Conservation (phyloP, 2,113 vertebrate genomes). For the Rhegmatorhina hoffmannsi region DNA sequence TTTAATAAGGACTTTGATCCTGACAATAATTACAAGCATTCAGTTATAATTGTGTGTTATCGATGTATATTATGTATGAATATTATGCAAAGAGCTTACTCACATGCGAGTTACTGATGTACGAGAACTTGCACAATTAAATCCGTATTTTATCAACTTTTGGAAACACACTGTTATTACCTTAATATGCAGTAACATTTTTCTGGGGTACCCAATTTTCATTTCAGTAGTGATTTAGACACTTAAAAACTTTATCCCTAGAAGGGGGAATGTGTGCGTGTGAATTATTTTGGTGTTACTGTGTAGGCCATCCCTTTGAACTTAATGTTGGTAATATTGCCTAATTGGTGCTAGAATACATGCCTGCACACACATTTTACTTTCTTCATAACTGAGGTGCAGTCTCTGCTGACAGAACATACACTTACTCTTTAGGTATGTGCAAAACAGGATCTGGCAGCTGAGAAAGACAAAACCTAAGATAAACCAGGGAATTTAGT, state of each 20-base stretch:
- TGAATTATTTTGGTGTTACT: background rate
- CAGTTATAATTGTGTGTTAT: constrained; percentile 19
- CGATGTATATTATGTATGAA: background rate
- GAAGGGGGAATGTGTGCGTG: background rate
- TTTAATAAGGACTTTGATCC: constrained; percentile 52
- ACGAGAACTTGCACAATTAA: background rate
- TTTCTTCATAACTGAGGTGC: background rate
- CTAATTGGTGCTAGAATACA: background rate
- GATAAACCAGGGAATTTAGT: background rate
- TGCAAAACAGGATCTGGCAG: background rate
- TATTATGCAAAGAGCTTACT: background rate
- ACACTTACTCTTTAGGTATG: background rate
- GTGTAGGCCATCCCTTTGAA: background rate
- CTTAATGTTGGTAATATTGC: background rate
- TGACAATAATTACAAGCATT: constrained; percentile 54
- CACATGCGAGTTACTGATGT: background rate
- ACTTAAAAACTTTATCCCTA: background rate
- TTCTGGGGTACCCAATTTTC: background rate
- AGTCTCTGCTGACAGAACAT: background rate
- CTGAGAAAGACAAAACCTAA: background rate
- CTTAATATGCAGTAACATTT: background rate
- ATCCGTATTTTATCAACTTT: background rate
- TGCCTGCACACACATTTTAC: background rate
- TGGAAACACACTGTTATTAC: background rate
- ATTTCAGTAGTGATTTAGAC: background rate